Evolutionary conservation across 2,888 invertebrate species (phyloP).

Genomic region (Chrysolina haemoptera): DNA sequence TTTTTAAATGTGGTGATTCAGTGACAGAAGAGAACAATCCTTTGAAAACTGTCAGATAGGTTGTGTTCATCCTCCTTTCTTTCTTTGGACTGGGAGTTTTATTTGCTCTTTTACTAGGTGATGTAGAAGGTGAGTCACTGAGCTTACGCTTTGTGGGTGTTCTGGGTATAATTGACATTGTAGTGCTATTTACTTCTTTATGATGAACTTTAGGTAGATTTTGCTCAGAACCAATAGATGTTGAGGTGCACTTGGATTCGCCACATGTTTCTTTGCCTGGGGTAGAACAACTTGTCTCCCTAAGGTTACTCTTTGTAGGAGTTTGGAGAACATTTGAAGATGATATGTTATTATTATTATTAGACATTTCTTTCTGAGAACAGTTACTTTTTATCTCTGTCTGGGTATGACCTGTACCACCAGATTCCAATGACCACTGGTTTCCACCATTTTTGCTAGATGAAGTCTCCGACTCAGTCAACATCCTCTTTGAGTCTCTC

Average conservation of each 20-base stretch:
- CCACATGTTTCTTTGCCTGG: too few species aligned
- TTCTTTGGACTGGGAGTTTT: slow-evolving; percentile 13
- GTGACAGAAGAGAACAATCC: slow-evolving; percentile 9
- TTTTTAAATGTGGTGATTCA: background rate
- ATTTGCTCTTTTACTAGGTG: background rate
- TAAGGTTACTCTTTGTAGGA: background rate
- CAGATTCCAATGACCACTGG: background rate
- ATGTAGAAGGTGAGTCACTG: background rate
- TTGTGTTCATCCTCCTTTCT: slow-evolving; percentile 5
- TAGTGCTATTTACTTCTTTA: background rate
- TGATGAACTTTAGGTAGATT: too few species aligned
- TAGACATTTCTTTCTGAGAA: background rate
- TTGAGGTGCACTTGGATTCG: too few species aligned
- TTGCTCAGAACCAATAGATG: too few species aligned
- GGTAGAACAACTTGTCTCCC: too few species aligned
- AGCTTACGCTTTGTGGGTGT: background rate
- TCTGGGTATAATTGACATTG: background rate
- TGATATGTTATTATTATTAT: too few species aligned
- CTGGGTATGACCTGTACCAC: background rate
- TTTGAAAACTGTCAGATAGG: slow-evolving; percentile 12
- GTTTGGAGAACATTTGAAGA: background rate
- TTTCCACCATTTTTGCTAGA: background rate
- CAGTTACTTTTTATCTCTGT: background rate
- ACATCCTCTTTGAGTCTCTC: background rate
- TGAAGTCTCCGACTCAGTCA: background rate